These are phyloP conservation scores for Ceryle rudis DNA, from an alignment of 2,797 vertebrate species.

Conservation along the genomic window DNA sequence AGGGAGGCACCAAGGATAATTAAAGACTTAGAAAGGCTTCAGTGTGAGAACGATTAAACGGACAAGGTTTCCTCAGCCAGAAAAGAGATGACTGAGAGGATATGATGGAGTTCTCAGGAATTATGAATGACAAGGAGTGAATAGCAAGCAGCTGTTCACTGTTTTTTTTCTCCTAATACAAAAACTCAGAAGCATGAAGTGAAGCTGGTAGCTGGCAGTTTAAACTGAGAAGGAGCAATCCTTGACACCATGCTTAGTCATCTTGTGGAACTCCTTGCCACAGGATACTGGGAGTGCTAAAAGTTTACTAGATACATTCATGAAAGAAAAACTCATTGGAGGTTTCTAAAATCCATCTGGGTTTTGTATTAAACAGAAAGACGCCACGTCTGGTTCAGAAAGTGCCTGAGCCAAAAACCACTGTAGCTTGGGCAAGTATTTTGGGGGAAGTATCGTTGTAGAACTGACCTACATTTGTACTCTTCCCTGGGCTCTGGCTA, in stretches of 20 bases:
- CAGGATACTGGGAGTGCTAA: background rate
- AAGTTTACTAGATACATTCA: background rate
- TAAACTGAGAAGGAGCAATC: background rate
- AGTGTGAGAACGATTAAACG: background rate
- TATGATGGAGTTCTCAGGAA: background rate
- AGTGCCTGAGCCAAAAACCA: slow-evolving; percentile 39
- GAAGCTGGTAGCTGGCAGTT: slow-evolving; percentile 9
- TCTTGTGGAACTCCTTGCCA: background rate
- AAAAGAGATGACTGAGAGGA: background rate
- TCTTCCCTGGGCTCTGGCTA: background rate
- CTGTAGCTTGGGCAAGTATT: background rate
- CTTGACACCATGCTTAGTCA: background rate
- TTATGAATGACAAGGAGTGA: slow-evolving; percentile 12
- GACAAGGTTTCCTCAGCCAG: background rate
- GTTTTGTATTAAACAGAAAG: slow-evolving; percentile 49
- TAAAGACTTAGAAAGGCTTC: background rate
- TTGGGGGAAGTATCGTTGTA: background rate
- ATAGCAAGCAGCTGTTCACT: background rate
- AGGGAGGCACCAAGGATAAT: background rate
- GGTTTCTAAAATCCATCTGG: slow-evolving; percentile 41
- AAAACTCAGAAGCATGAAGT: background rate
- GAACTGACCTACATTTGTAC: slow-evolving; percentile 2
- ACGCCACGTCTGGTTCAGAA: slow-evolving; percentile 24
- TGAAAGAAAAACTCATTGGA: slow-evolving; percentile 26
- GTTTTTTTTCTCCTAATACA: background rate